phyloP scores from a whole-genome alignment of 2,888 invertebrate species.

The Polydrusus cervinus region DNA sequence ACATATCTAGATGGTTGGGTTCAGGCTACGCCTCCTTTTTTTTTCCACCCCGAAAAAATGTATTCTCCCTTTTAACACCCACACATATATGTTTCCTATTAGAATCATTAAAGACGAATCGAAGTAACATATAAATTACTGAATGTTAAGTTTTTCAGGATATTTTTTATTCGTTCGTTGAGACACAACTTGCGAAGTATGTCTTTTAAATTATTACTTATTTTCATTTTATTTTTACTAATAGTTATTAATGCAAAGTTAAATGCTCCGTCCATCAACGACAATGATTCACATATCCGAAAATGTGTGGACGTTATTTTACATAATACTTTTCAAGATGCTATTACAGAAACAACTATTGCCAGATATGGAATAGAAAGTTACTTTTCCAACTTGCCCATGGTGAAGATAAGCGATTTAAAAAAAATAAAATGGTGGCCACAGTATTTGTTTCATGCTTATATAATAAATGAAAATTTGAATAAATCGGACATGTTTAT shows the following conservation, averaged over 20 bases:
- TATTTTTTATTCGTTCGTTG: too few relatives aligned
- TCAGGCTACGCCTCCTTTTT: too few relatives aligned
- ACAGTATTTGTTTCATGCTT: neutral
- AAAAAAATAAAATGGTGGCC: neutral
- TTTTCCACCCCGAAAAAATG: too few relatives aligned
- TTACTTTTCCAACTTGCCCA: neutral
- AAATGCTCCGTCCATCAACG: neutral
- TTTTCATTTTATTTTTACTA: neutral
- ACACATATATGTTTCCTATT: too few relatives aligned
- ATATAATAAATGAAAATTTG: constrained; percentile 5
- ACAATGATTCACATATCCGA: neutral
- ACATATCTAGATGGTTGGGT: too few relatives aligned
- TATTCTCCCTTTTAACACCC: too few relatives aligned
- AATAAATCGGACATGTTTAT: neutral
- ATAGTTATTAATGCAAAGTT: neutral
- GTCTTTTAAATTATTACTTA: neutral
- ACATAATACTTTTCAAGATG: neutral
- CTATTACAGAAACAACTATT: neutral
- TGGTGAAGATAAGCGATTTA: constrained; percentile 8
- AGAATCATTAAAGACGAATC: too few relatives aligned
- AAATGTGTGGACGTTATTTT: neutral
- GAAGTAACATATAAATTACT: too few relatives aligned
- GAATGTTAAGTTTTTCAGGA: too few relatives aligned
- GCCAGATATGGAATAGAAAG: neutral
- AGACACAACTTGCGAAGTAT: neutral